Conservation (phyloP, 1,140 invertebrate genomes). For the Diorhabda elongata region DNA sequence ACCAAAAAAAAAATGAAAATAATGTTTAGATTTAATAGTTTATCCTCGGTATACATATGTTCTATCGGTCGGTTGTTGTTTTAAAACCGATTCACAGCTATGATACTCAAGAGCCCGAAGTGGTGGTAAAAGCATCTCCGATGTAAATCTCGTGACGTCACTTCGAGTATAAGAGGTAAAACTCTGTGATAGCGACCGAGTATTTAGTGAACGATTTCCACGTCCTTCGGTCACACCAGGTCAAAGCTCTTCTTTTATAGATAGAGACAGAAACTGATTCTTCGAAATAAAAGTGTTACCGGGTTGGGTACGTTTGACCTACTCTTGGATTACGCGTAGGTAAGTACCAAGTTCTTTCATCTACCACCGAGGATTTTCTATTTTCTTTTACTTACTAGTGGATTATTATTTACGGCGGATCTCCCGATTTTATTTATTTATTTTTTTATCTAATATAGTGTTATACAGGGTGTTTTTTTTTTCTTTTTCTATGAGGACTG, state of each 20-base stretch:
- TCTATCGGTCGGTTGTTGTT: too few species aligned
- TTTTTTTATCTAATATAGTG: too few species aligned
- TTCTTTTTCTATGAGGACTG: too few species aligned
- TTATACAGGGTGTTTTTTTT: too few species aligned
- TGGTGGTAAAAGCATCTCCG: constrained; percentile 16
- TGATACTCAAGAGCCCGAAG: neutral
- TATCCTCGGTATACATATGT: too few species aligned
- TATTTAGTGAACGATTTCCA: constrained; percentile 13
- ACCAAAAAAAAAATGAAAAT: too few species aligned
- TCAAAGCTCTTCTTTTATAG: constrained; percentile 4
- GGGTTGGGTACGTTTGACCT: constrained; percentile 13
- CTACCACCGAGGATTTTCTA: neutral
- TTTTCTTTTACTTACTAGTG: neutral
- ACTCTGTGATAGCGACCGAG: neutral
- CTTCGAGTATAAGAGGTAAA: constrained; percentile 17
- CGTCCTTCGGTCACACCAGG: constrained; percentile 18
- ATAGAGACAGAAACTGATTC: constrained; percentile 1
- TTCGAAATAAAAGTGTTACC: constrained; percentile 9
- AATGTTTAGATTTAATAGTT: too few species aligned
- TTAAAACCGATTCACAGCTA: neutral
- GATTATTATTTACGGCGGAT: too few species aligned
- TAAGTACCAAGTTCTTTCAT: constrained; percentile 11
- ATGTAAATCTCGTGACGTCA: constrained; percentile 9
- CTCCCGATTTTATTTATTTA: too few species aligned
- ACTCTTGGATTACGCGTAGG: constrained; percentile 13